These are phyloP conservation scores for Steinernema hermaphroditum DNA, from an alignment of 2,888 invertebrate species.

Conservation along the genomic window DNA sequence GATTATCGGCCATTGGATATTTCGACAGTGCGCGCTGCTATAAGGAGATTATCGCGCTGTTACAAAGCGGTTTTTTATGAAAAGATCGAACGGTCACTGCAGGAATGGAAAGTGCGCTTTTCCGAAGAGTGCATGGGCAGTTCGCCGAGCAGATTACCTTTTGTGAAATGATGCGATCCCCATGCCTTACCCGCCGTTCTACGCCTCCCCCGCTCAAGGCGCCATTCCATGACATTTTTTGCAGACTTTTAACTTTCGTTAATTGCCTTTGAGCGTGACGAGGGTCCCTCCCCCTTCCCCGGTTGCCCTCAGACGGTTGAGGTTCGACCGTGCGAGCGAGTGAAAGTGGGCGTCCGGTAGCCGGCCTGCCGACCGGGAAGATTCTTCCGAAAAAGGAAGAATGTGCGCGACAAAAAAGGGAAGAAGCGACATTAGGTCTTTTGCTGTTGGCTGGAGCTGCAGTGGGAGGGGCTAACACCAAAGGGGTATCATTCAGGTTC, in stretches of 20 bases:
- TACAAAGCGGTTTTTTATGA: constrained; percentile 21
- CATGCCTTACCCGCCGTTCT: no score
- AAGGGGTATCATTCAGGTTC: constrained; percentile 31
- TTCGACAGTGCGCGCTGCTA: constrained; percentile 24
- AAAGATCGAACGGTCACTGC: constrained; percentile 16
- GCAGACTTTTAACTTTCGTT: background rate
- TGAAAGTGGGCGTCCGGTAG: constrained; percentile 13
- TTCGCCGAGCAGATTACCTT: background rate
- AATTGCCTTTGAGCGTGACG: constrained; percentile 11
- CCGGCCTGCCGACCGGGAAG: background rate
- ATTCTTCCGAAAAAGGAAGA: constrained; percentile 17
- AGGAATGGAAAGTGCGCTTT: constrained; percentile 27
- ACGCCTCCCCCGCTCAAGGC: background rate
- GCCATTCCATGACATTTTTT: background rate
- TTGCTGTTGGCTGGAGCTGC: background rate
- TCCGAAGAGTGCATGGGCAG: background rate
- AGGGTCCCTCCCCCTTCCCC: background rate
- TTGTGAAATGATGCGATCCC: background rate
- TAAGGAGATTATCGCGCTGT: constrained; percentile 22
- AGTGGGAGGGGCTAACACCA: constrained; percentile 16
- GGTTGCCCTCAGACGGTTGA: background rate
- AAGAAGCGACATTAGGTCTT: constrained; percentile 26
- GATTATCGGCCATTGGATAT: constrained; percentile 26
- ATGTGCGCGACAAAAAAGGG: constrained; percentile 21
- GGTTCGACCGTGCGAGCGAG: background rate